Evolutionary conservation across 92 coral and sea anemone genomes (phyloP), one percentile per base, ranked within the genome.

Genomic region (Zoanthus sansibaricus): DNA sequence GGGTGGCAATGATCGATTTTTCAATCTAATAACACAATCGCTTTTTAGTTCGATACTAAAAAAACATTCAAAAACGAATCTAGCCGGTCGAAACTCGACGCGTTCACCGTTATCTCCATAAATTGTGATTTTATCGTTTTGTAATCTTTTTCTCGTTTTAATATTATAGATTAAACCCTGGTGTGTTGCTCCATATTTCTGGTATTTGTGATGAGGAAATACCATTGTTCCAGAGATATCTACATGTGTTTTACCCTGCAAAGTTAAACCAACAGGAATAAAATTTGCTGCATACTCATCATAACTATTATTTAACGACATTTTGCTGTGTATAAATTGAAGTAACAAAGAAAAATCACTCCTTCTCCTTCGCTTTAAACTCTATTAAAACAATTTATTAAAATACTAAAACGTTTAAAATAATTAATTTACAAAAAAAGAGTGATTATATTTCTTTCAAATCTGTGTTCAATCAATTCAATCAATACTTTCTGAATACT

Each of bases 171-270:
- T 6, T n/a, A 18, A n/a, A n/a, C 72, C 72, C 13, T 68, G 72
- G 5, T 68, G 72, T 5, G 72, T 68, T 32, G 72, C 72, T 68
- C 72, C 72, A n/a, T 68, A 68, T n/a, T 68, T 68, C 18, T n/a
- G 32, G 18, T 68, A 68, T 68, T 68, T 68, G 6, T 68, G 72
- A 18, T 68, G 72, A 68, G 72, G 72, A 68, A 68, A 68, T 9
- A 68, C 72, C 72, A 68, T 68, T n/a, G 72, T 68, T 4, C 72
- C 72, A 20, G 72, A 68, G 25, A 68, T 1, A 31, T 68, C 72
- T 68, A 68, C 33, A 18, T 68, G 33, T 12, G 72, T 68, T 5
- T 68, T 68, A 68, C 20, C 13, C 5, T 18, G 13, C 13, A 56
- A 56, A 14, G 64, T n/a, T 10, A 56, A 13, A 10, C 16, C 64